These are phyloP conservation scores for Azemiops feae DNA, from an alignment of 2,113 vertebrate genomes.

Conservation along the genomic window DNA sequence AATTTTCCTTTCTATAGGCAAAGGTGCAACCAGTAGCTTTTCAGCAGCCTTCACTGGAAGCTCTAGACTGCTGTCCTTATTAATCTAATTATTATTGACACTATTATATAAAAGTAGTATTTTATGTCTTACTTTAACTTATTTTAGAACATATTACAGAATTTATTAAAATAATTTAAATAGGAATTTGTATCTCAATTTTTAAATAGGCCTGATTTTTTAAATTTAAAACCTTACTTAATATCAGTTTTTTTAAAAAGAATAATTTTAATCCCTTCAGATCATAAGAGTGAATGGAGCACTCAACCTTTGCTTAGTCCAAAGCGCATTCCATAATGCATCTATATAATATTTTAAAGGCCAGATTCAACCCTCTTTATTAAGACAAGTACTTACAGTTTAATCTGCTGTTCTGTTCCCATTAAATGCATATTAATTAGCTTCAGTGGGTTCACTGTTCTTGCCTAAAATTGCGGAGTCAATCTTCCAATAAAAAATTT, in stretches of 20 bases:
- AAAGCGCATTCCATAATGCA: neutral
- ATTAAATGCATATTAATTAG: no score
- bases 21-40: neutral
- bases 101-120: neutral
- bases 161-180: neutral
- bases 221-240: neutral
- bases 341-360: neutral
- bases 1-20: neutral
- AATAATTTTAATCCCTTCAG: neutral
- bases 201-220: neutral
- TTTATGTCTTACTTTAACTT: neutral
- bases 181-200: neutral
- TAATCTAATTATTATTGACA: neutral
- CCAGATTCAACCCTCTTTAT: neutral
- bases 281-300: neutral
- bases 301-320: neutral
- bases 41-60: neutral
- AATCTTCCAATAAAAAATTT: neutral
- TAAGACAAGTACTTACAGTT: neutral
- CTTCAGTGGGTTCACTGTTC: neutral
- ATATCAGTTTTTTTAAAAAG: neutral
- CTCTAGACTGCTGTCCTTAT: neutral
- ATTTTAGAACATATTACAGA: neutral
- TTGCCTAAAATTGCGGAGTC: neutral
- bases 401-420: no score